These are phyloP conservation scores for Aphrophora alni DNA, from an alignment of 2,888 invertebrate species.

Conservation along the genomic window DNA sequence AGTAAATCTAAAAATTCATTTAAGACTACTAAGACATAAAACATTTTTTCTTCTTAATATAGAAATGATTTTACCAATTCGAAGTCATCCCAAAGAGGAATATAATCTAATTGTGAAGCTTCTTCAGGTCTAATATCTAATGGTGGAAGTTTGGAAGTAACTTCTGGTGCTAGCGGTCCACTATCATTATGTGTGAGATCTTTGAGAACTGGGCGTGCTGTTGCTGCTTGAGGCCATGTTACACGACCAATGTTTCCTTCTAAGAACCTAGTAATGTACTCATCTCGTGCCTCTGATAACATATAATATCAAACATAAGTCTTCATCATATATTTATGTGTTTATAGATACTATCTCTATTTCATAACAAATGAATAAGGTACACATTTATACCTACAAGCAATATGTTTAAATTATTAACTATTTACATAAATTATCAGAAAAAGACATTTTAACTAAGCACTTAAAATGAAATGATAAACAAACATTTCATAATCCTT, in stretches of 20 bases:
- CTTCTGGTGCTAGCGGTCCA: constrained; percentile 19
- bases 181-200: constrained; percentile 35
- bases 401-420: too few species aligned
- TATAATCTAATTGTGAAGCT: constrained; percentile 88
- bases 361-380: too few species aligned
- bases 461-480: too few species aligned
- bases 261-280: constrained; percentile 71
- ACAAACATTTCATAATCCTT: too few species aligned
- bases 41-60: too few species aligned
- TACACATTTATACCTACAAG: too few species aligned
- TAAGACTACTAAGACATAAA: too few species aligned
- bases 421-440: too few species aligned
- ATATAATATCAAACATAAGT: background rate
- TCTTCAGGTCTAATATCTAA: constrained; percentile 82
- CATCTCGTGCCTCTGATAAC: constrained; percentile 48
- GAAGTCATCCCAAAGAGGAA: constrained; percentile 96
- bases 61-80: constrained; percentile 71
- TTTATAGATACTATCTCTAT: background rate
- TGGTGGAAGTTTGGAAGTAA: constrained; percentile 64
- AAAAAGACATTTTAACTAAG: too few species aligned
- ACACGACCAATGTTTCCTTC: constrained; percentile 90
- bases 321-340: background rate
- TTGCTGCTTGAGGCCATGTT: constrained; percentile 77
- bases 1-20: too few species aligned
- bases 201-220: constrained; percentile 51